Conservation (phyloP, 2,888 invertebrate species). For the Hoplodrina ambigua region DNA sequence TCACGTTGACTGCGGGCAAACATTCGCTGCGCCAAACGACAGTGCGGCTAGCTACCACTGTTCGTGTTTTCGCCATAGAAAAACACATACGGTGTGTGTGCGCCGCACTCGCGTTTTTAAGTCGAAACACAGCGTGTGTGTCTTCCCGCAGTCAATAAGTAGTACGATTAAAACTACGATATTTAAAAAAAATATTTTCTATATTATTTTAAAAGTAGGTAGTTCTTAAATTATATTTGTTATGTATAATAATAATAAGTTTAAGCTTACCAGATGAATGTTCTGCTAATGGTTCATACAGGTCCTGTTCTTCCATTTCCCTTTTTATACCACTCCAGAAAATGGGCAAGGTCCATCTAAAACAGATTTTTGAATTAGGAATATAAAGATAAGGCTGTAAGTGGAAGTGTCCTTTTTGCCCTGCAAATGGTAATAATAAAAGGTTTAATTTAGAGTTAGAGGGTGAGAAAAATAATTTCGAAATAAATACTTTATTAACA, state of each 20-base stretch:
- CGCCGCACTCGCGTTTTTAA: too few species aligned
- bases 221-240: not conserved
- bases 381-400: not conserved
- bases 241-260: not conserved
- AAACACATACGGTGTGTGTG: too few species aligned
- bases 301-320: slow-evolving; percentile 93
- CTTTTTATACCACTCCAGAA: slow-evolving; percentile 94
- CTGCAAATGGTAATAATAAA: not conserved
- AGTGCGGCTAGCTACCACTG: too few species aligned
- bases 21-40: too few species aligned
- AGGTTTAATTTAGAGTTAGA: too few species aligned
- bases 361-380: slow-evolving; percentile 4
- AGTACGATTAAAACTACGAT: too few species aligned
- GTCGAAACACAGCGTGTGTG: too few species aligned
- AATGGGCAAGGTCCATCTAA: slow-evolving; percentile 94
- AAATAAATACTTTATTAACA: too few species aligned
- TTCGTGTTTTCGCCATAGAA: too few species aligned
- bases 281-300: slow-evolving; percentile 93
- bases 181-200: not conserved
- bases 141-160: too few species aligned
- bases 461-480: too few species aligned
- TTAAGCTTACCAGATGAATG: slow-evolving; percentile 91
- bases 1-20: too few species aligned
- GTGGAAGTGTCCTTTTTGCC: not conserved
- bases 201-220: not conserved